Evolutionary conservation across 2,113 vertebrate species (phyloP).

Genomic region (Sceloporus tristichus): DNA sequence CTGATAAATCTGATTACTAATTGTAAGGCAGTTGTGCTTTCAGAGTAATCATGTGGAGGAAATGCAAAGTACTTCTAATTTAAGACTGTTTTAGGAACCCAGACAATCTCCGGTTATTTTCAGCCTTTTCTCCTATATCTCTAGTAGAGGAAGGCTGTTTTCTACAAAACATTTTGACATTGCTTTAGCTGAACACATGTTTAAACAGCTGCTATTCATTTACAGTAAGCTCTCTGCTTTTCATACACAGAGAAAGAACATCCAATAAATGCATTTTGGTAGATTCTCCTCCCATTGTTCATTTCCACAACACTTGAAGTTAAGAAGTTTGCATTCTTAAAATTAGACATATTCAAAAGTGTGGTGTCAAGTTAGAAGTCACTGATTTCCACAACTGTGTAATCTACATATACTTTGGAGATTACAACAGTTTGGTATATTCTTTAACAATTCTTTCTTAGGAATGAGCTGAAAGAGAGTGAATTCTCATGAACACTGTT

Average conservation of each 20-base stretch:
- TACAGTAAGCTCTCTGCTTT: slow-evolving; percentile 44
- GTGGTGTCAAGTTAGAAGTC: slow-evolving; percentile 46
- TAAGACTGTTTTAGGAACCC: slow-evolving; percentile 2
- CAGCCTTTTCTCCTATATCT: slow-evolving; percentile 38
- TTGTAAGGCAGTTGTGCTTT: not conserved
- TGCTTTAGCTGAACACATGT: not conserved
- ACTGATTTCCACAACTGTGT: slow-evolving; percentile 18
- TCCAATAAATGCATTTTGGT: slow-evolving; percentile 17
- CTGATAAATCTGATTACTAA: not conserved
- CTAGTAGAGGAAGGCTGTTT: slow-evolving; percentile 9
- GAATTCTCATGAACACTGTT: not conserved
- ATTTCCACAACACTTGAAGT: slow-evolving; percentile 35
- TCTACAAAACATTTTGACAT: slow-evolving; percentile 6
- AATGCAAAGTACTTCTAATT: slow-evolving; percentile 22
- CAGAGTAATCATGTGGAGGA: slow-evolving; percentile 14
- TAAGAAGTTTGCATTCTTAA: slow-evolving; percentile 38
- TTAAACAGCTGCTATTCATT: slow-evolving; percentile 59
- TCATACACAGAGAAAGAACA: slow-evolving; percentile 25
- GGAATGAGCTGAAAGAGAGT: not conserved
- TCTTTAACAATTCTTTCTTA: slow-evolving; percentile 29
- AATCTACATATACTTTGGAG: slow-evolving; percentile 26
- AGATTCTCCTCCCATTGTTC: slow-evolving; percentile 41
- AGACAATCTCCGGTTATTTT: slow-evolving; percentile 8
- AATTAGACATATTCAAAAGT: slow-evolving; percentile 23
- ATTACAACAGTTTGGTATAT: slow-evolving; percentile 21